A percentile compares a stretch with the other conserved stretches of the same genome.
Conservation (phyloP, 2,888 invertebrate species). For the Scelioninae gen. 2 region DNA sequence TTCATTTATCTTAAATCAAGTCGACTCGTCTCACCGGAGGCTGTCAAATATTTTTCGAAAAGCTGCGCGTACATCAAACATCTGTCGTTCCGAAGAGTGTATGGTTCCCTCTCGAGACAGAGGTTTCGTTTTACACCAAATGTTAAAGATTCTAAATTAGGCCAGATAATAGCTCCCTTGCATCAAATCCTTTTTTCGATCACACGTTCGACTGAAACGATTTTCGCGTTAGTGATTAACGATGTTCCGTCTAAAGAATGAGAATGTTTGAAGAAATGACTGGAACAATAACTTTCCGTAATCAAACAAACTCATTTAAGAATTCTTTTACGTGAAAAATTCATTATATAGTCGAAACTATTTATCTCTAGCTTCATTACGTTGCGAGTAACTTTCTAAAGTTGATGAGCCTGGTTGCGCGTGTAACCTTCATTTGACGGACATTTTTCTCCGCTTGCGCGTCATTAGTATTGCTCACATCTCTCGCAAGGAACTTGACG, state of each 20-base stretch:
- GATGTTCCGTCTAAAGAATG: slow-evolving; percentile 1
- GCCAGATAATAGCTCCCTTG: not conserved
- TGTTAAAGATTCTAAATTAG: not conserved
- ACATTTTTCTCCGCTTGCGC: slow-evolving; percentile 15
- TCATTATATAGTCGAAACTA: slow-evolving; percentile 25
- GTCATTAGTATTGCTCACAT: slow-evolving; percentile 21
- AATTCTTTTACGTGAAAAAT: slow-evolving; percentile 18
- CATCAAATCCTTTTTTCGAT: not conserved
- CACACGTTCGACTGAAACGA: not conserved
- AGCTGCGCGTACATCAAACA: not conserved
- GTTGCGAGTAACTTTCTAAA: slow-evolving; percentile 20
- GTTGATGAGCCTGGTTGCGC: slow-evolving; percentile 15
- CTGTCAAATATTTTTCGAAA: too few relatives aligned
- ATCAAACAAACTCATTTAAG: slow-evolving; percentile 26
- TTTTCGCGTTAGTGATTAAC: slow-evolving; percentile 7
- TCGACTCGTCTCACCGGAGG: too few relatives aligned
- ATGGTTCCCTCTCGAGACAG: not conserved
- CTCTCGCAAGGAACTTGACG: not conserved
- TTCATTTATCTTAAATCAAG: too few relatives aligned
- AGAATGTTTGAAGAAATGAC: slow-evolving; percentile 1
- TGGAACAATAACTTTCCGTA: slow-evolving; percentile 18
- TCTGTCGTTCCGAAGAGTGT: not conserved
- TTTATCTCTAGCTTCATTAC: slow-evolving; percentile 28
- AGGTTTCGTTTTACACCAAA: not conserved
- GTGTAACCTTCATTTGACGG: slow-evolving; percentile 24